These are phyloP conservation scores for Syngnathus floridae DNA, from an alignment of 2,113 vertebrate genomes.

Conservation along the genomic window DNA sequence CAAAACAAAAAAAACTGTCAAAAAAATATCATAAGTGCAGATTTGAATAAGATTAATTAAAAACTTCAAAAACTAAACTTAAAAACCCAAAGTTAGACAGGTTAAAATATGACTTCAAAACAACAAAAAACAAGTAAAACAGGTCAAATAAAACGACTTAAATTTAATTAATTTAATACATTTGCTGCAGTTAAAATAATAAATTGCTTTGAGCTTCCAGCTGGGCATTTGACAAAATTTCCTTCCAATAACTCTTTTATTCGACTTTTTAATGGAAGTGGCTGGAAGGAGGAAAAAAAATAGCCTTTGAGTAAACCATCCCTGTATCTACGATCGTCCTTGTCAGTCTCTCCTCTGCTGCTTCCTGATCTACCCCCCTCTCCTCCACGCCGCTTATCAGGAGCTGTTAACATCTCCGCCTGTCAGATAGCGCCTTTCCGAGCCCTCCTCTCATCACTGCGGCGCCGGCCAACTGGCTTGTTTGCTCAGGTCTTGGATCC, in stretches of 20 bases:
- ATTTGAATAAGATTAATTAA: too few relatives aligned
- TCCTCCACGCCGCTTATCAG: slow-evolving; percentile 49
- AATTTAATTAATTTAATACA: neutral
- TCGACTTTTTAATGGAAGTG: neutral
- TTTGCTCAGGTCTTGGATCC: slow-evolving; percentile 35
- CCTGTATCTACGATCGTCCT: slow-evolving; percentile 34
- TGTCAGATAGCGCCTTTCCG: slow-evolving; percentile 51
- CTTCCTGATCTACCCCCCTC: slow-evolving; percentile 42
- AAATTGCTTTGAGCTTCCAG: neutral
- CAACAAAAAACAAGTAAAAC: too few relatives aligned
- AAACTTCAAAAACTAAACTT: too few relatives aligned
- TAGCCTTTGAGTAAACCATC: slow-evolving; percentile 9
- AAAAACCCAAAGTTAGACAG: neutral
- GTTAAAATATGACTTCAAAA: neutral
- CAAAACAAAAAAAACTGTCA: neutral
- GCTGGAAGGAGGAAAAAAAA: neutral
- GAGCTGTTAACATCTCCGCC: slow-evolving; percentile 58
- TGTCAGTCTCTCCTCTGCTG: slow-evolving; percentile 48
- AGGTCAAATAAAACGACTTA: too few relatives aligned
- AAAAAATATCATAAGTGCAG: too few relatives aligned
- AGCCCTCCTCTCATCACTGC: slow-evolving; percentile 45
- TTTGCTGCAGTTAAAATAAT: too few relatives aligned
- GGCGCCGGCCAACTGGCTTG: slow-evolving; percentile 34
- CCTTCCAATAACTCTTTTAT: neutral
- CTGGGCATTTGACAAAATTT: neutral